Conservation (phyloP, 2,797 vertebrate species). For the Xenentodon cancila region DNA sequence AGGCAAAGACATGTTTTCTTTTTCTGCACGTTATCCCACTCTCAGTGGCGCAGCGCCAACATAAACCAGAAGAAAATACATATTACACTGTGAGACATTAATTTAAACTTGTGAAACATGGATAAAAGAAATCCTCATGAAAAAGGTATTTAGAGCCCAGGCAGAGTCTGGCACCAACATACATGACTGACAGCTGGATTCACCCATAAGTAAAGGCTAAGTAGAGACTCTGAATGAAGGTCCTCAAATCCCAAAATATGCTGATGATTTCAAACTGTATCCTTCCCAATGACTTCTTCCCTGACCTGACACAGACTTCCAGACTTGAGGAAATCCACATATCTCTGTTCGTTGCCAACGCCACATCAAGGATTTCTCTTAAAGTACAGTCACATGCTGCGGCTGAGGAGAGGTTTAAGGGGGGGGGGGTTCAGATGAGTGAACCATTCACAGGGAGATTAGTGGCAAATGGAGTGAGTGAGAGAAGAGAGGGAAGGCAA, state of each 20-base stretch:
- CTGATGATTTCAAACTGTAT: conserved; percentile 79
- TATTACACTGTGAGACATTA: conserved; percentile 42
- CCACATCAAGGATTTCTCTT: conserved; percentile 83
- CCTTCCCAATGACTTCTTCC: conserved; percentile 67
- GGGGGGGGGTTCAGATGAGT: conserved; percentile 56
- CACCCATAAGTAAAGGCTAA: conserved; percentile 65
- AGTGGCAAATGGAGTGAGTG: conserved; percentile 49
- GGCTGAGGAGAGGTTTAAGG: conserved; percentile 74
- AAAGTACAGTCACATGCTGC: conserved; percentile 81
- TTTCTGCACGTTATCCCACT: conserved; percentile 27
- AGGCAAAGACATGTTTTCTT: conserved; percentile 19
- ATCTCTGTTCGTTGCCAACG: conserved; percentile 68
- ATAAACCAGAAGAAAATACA: conserved; percentile 49
- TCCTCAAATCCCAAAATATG: conserved; percentile 81
- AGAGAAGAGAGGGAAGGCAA: conserved; percentile 31
- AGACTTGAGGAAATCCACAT: conserved; percentile 79
- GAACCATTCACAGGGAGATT: conserved; percentile 82
- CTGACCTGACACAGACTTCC: conserved; percentile 78
- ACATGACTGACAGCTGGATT: conserved; percentile 62
- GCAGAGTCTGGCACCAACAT: conserved; percentile 46
- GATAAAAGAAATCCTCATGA: conserved; percentile 60
- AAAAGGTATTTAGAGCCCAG: conserved; percentile 36
- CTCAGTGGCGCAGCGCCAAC: conserved; percentile 19
- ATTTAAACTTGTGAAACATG: conserved; percentile 69
- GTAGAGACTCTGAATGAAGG: conserved; percentile 59